Base-by-base conservation (phyloP, 1,140 invertebrate genomes). In the Plodia interpunctella region DNA sequence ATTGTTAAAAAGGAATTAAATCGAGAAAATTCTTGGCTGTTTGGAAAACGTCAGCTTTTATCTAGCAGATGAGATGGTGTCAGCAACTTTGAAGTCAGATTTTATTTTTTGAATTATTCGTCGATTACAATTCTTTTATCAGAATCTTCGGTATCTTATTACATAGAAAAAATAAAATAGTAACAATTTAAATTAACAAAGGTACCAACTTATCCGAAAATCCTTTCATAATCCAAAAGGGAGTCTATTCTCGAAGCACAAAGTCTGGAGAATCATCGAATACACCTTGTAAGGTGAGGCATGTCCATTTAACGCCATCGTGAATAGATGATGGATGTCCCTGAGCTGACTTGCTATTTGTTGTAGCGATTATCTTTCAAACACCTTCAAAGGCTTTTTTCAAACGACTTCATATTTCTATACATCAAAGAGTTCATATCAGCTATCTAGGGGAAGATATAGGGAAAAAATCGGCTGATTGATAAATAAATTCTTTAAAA, bases 301-400 rank as follows among this genome's bases (percentile, higher is more conserved):
- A 6, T 15, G 13, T 15, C 38, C 38, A 44, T 44, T 44, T 15
- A 15, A 6, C 3, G 38, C 2, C n/a, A 15, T n/a, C 38, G n/a
- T 44, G 38, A 44, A 44, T 44, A 15, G 38, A 44, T 44, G 38
- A 44, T 44, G 38, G 38, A 44, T 44, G 38, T 10, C n/a, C 38
- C n/a, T n/a, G n/a, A n/a, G n/a, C 38, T 44, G 38, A 44, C 38
- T 44, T 44, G 38, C 38, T 17, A 44, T 44, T 44, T 44, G 13
- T 15, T 44, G 13, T 44, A n/a, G 38, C 15, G 15, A 44, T 44
- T 44, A 44, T 44, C 5, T 44, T 44, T 5, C 32, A 35, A 35
- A 35, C 13, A 35, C 32, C 32, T 35, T 35, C 9, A 35, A 13
- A 35, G 9, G 8, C 4, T 35, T 35, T 35, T 35, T 35, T 13